Conservation (phyloP, 2,113 vertebrate genomes). For the Upupa epops region DNA sequence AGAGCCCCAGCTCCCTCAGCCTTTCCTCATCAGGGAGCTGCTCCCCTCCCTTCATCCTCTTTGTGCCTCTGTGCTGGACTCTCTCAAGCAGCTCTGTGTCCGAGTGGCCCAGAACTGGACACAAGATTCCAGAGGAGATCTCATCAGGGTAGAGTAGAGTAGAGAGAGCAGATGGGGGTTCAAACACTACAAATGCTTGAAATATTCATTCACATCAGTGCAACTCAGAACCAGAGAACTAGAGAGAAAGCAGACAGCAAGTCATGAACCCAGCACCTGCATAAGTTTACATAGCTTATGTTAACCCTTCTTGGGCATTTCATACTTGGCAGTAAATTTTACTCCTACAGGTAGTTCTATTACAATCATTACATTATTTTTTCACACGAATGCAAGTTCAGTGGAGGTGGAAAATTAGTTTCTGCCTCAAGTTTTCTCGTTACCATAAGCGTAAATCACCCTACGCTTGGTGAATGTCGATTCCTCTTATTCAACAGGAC, state of each 20-base stretch:
- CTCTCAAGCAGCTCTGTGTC: no score
- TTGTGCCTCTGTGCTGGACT: no score
- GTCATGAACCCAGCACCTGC: not conserved
- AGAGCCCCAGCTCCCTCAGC: no score
- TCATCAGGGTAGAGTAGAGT: no score
- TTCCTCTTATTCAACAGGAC: slow-evolving; percentile 13
- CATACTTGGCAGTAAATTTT: slow-evolving; percentile 3
- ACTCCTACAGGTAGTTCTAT: slow-evolving; percentile 10
- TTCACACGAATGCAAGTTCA: slow-evolving; percentile 41
- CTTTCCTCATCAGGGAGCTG: no score
- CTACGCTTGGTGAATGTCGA: not conserved
- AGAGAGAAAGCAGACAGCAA: not conserved
- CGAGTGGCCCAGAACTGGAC: no score
- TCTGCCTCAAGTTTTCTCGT: slow-evolving; percentile 37
- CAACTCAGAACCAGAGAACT: not conserved
- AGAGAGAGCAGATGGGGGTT: not conserved
- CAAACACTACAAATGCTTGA: not conserved
- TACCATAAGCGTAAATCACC: slow-evolving; percentile 10
- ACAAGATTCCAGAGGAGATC: no score
- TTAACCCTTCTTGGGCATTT: slow-evolving; percentile 2
- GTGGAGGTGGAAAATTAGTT: slow-evolving; percentile 18
- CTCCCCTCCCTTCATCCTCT: no score
- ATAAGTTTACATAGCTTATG: not conserved
- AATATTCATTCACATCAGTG: not conserved
- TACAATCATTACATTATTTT: slow-evolving; percentile 42